Evolutionary conservation across 2,113 vertebrate genomes (phyloP), one percentile per base, ranked within the genome.

Genomic region (Pangasianodon hypophthalmus): DNA sequence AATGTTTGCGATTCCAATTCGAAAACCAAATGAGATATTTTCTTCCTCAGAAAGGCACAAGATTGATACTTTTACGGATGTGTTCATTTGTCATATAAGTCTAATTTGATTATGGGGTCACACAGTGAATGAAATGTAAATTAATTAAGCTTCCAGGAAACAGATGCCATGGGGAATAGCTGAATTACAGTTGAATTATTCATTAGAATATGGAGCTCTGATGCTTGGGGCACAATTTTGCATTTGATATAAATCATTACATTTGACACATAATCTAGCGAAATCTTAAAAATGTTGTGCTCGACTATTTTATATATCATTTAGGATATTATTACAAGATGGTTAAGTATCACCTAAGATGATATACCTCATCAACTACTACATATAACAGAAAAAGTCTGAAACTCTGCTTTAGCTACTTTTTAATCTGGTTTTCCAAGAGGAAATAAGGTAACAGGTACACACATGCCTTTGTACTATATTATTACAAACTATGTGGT

Each of bases 51-150:
- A 80, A 83, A 58, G 58, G 21, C 41, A 19, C n/a, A 56, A 64
- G 84, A 91, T 86, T 88, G 18, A 81, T 81, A 67, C 89, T 86
- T 90, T 87, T 84, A 83, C 60, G 58, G 86, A 88, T 88, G 41
- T 58, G 86, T 92, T 88, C 87, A 92, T 92, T 90, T 90, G 87
- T 92, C 90, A 88, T 80, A 77, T 67, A 88, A 87, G 91, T 92
- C 91, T 89, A 90, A 92, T 92, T 92, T 92, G 91, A 92, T 92
- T 92, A 92, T 90, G 91, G 73, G 89, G 91, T 92, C 91, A 92
- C 82, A 90, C 67, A 84, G 89, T 89, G 89, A 90, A 92, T 85
- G 89, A 90, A 92, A 92, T 90, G 87, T 92, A 92, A 92, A 92
- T 92, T 82, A 92, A 90, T 86, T 90, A 90, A 90, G 84, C 84